Base-by-base conservation (phyloP, 1,140 invertebrate genomes). In the Helicoverpa armigera region DNA sequence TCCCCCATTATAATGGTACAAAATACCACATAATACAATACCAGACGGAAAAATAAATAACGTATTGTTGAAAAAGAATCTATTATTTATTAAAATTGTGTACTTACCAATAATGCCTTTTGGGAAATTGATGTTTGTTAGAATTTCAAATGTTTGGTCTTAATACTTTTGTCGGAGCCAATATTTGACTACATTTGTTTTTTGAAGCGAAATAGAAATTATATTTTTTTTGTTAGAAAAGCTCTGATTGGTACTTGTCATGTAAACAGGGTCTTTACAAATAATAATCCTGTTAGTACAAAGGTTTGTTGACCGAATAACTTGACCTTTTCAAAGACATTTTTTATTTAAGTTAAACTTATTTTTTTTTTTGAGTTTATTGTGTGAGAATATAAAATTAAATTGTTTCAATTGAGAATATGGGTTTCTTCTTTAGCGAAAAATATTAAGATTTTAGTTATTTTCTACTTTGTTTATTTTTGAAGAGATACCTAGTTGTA, bases 21-120 rank as follows among this genome's bases (percentile, higher is more conserved):
- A 53, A 50, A 51, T 69, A 70, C 35, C 63, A 67, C 67, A 50
- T 29, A 48, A 70, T 70, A 23, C 48, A 12, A 2, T 13, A 14
- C 10, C 48, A 29, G 67, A 70, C 29, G 67, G 67, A 12, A 67
- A 67, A 43, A 48, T 67, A 67, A 67, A 70, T 23, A 53, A 50
- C 4, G 50, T 51, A 5, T 5, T 70, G 29, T 23, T 48, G 13
- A 43, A 18, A 69, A 50, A 18, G 23, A 51, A 23, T 69, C 50
- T 69, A 67, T 48, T n/a, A 10, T n/a, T 67, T 69, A 50, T 69
- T 69, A 51, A 18, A 16, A 18, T 23, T 69, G 48, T 50, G 43
- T 65, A n/a, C 9, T 31, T 43, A 31, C 16, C 61, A 43, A 65
- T 43, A 29, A n/a, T 35, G 61, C 7, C 61, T 65, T 16, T 65